Evolutionary conservation across 2,797 vertebrate genomes (phyloP), one percentile per base, ranked within the genome.

Genomic region (Pelochelys cantorii): DNA sequence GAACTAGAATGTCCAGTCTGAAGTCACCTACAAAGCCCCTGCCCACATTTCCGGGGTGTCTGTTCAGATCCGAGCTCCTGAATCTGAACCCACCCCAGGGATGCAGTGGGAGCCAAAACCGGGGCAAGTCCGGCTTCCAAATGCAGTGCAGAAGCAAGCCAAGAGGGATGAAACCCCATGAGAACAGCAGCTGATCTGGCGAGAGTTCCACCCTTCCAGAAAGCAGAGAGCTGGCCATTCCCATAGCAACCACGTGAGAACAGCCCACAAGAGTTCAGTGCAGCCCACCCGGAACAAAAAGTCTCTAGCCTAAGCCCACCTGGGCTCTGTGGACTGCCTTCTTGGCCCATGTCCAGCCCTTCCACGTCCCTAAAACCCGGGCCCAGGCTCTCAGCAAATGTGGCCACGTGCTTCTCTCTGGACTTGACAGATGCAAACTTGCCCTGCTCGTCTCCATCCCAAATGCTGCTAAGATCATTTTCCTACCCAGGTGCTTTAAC

Each of bases 61-160:
- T 1, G n/a, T 14, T 86, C 52, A 25, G 34, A 89, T 15, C 55
- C 14, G 31, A 83, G 65, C 4, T 11, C 27, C 23, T 68, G 20
- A 37, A 79, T 13, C 87, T 2, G 74, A 90, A 68, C 0, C 2
- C 11, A 13, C 1, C 65, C 22, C 0, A 0, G 25, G 59, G 79
- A 65, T 11, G 62, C 12, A 34, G 54, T 1, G 53, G 23, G 65
- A 81, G 20, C 12, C 88, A 57, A 90, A 89, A 0, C 4, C 57
- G 79, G 23, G 3, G 7, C 7, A 14, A 52, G 65, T 2, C 13
- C 80, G 37, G 42, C 18, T 62, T 60, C n/a, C n/a, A 25, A 1
- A 0, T 57, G 90, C n/a, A 37, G 68, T 23, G 57, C 62, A 71
- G 2, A 55, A n/a, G 68, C 15, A 52, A 79, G 25, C 42, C 27